Evolutionary conservation across 2,797 vertebrate genomes (phyloP).

Genomic region (Pelodytes ibericus): DNA sequence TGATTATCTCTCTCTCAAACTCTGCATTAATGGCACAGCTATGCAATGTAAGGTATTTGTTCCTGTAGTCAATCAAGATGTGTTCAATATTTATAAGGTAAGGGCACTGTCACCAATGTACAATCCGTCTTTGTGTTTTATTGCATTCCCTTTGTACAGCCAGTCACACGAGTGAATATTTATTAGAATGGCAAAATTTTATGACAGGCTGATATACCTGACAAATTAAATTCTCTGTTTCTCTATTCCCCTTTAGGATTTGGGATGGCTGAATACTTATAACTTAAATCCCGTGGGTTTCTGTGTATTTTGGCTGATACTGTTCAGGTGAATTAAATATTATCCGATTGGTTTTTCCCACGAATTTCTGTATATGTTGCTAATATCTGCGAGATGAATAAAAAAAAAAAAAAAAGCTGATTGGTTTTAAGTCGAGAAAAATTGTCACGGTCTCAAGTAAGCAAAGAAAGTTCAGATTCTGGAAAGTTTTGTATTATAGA

Average conservation of each 20-base stretch:
- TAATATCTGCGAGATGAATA: too few species aligned
- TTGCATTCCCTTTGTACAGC: constrained; percentile 9
- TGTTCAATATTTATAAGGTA: constrained; percentile 47
- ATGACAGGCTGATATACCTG: constrained; percentile 24
- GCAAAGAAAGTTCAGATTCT: too few species aligned
- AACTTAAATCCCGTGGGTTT: constrained; percentile 27
- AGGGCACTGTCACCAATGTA: constrained; percentile 10
- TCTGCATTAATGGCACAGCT: neutral
- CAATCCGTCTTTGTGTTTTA: constrained; percentile 20
- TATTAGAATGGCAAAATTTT: constrained; percentile 37
- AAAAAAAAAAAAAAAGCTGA: neutral
- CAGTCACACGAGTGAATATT: constrained; percentile 34
- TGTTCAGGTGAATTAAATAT: neutral
- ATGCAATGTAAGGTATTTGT: constrained; percentile 3
- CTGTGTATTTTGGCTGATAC: neutral
- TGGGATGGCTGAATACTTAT: constrained; percentile 5
- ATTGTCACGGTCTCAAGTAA: too few species aligned
- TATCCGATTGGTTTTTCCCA: too few species aligned
- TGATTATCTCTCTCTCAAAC: constrained; percentile 4
- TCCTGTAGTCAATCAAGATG: constrained; percentile 14
- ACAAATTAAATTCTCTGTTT: constrained; percentile 39
- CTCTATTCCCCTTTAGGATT: constrained; percentile 17
- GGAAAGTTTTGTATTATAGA: too few species aligned
- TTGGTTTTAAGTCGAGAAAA: neutral
- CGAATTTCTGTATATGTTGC: too few species aligned